These are phyloP conservation scores for Vireo altiloquus DNA, from an alignment of 2,113 vertebrate species.

Conservation along the genomic window DNA sequence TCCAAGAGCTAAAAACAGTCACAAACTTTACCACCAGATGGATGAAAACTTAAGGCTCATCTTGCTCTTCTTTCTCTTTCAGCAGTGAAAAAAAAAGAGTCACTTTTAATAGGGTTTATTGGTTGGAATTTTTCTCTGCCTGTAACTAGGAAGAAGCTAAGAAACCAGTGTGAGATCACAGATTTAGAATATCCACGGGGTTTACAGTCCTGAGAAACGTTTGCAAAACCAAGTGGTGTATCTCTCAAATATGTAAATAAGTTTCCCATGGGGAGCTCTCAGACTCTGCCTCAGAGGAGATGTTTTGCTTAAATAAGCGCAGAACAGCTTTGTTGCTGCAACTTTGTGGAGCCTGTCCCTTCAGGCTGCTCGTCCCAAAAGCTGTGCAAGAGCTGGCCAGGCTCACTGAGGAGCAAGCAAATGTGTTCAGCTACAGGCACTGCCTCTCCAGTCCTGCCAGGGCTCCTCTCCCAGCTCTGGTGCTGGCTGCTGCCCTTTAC, in stretches of 20 bases:
- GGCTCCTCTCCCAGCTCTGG: background rate
- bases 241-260: slow-evolving; percentile 5
- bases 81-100: background rate
- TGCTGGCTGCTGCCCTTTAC: background rate
- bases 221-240: background rate
- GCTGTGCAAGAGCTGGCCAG: background rate
- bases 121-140: background rate
- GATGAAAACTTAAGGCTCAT: background rate
- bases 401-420: background rate
- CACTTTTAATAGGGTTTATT: background rate
- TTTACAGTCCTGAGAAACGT: background rate
- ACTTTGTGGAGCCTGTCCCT: background rate
- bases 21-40: background rate
- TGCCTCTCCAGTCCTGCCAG: background rate
- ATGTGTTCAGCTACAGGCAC: background rate
- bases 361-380: background rate
- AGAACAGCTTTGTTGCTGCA: background rate
- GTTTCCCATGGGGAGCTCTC: background rate
- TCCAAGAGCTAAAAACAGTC: slow-evolving; percentile 17
- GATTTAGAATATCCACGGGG: background rate
- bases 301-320: slow-evolving; percentile 13
- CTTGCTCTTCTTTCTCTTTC: background rate
- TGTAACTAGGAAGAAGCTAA: background rate
- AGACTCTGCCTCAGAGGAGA: background rate
- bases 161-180: background rate